Evolutionary conservation across 2,888 invertebrate genomes (phyloP), one percentile per base, ranked within the genome.

Genomic region (Oeneis ivallda): DNA sequence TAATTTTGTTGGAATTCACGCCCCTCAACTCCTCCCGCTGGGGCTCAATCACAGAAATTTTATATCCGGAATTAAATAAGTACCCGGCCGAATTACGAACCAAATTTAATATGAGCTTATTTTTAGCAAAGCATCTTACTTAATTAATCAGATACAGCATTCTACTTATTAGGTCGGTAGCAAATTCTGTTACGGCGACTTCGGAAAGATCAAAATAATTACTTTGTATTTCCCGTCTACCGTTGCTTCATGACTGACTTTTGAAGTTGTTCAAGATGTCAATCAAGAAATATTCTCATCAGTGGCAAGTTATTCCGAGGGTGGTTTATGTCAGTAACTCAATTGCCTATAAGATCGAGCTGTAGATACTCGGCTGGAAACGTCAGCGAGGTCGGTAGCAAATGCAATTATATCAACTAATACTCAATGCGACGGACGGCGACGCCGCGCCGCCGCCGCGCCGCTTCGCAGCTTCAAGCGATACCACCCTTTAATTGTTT

Each of bases 1-100:
- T 92, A 92, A 92, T 92, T 92, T 92, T 89, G 92, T 90, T 88
- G 92, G 92, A 92, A 92, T 92, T 92, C 92, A 91, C 92, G 92
- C 92, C 92, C 92, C 89, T 88, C 86, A 80, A 80, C 86, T 85
- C 87, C 87, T 79, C 89, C 90, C 88, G 91, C 85, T 85, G 87
- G 87, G 87, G 86, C 90, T 92, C 92, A 92, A 92, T 92, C 92
- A 92, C 90, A 89, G 91, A 92, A 90, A 92, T 92, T 91, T 92
- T 92, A 92, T 92, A 92, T 92, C 92, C 91, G 87, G 92, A 92
- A 92, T 92, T 92, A 92, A 92, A 92, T 92, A 92, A 92, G 92
- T 92, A 92, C 85, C 89, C 86, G 76, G 81, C 85, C 84, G 86
- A 86, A 86, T 89, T 88, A 89, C 84, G 83, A 73, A 80, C 84